Base-by-base conservation (phyloP, 2,113 vertebrate species). In the Hydrochoerus hydrochaeris region DNA sequence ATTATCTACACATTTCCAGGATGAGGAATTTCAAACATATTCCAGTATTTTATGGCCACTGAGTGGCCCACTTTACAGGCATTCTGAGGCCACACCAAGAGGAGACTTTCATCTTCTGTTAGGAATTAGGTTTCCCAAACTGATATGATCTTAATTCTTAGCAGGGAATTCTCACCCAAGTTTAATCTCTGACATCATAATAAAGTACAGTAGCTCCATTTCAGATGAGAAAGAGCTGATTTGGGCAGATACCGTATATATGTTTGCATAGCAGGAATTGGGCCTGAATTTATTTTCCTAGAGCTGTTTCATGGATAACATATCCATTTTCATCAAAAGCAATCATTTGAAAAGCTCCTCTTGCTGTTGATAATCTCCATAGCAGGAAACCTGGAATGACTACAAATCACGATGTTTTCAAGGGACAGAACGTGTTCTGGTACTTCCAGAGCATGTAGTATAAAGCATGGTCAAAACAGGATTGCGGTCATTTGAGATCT, bases 271-370 rank as follows among this genome's bases (percentile, higher is more conserved):
- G 95, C 62, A 91, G 44, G 85, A 83, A 57, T 90, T 58, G 20
- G 91, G 87, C 58, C 94, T 57, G 63, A 85, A 95, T 97, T 86
- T 92, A 88, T 95, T 95, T 98, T 97, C 91, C 93, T 69, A 90
- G 91, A 95, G 94, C 92, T 95, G 83, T 63, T 95, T 90, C 62
- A 17, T n/a, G 85, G 98, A 84, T 93, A 92, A 88, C 54, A 91
- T 85, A 92, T 95, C 95, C 78, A 97, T 95, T 97, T 96, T 97
- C 94, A 90, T 95, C 90, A 81, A 96, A 98, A 85, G 94, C 88
- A 96, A 91, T 85, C 92, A 71, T 90, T 95, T 95, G 88, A 85
- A 95, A 97, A 94, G 85, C 88, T 90, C 75, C 86, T 91, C 57
- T 84, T 73, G 73, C 63, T 85, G 44, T 67, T 57, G 88, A 90